Base-by-base conservation (phyloP, 2,797 vertebrate species). In the Micromesistius poutassou region DNA sequence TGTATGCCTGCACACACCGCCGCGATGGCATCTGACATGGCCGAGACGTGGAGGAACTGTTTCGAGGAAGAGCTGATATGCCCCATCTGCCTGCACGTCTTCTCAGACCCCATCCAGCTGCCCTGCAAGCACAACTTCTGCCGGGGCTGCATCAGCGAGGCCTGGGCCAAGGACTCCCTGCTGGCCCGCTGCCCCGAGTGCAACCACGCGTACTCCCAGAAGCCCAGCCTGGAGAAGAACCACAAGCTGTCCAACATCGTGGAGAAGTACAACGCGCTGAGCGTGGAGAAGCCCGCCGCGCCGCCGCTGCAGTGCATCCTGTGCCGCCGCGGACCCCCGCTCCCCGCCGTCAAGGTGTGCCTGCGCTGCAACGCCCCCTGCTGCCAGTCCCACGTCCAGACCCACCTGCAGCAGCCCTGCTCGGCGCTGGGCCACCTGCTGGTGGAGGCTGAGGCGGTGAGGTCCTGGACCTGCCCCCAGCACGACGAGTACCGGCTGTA, bases 91-190 rank as follows among this genome's bases (percentile, higher is more conserved):
- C 93, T 99, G 91, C 97, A 99, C 87, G 97, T 99, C 87, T 99
- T 99, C 94, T 95, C 98, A 84, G 98, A 99, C 91, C 98, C 98
- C 12, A 97, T 99, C 89, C 98, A 99, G 93, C 95, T 99, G 91
- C 98, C 97, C 79, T 99, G 98, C 93, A 99, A 99, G 93, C 98
- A 99, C 95, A 99, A 99, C 95, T 99, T 99, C 93, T 99, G 98
- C 91, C 95, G 97, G 78, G 96, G 96, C 91, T 99, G 98, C 93
- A 99, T 99, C 83, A 96, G 97, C 78, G 98, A 99, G 92, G 98
- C 98, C 84, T 99, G 98, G 98, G 96, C 97, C 88, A 99, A 99
- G 92, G 98, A 99, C 85, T 93, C 96, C 50, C 93, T 96, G 76
- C 93, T 98, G 88, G 96, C 97, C 82, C 96, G 98, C 81, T 99